Base-by-base conservation (phyloP, 2,797 vertebrate genomes). In the Steatocranus sp. region DNA sequence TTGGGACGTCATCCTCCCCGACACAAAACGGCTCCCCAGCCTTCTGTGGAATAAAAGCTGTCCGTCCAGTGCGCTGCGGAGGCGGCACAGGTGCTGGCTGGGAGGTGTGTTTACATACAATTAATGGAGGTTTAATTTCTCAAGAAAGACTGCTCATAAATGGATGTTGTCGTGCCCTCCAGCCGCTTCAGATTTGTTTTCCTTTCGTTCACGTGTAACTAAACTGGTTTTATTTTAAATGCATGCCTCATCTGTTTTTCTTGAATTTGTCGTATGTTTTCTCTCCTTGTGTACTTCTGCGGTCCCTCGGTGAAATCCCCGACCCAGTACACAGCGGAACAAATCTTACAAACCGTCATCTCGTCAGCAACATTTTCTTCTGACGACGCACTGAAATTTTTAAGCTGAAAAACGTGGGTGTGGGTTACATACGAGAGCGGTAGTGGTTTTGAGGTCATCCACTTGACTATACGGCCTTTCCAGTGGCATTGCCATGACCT, bases 391-490 rank as follows among this genome's bases (percentile, higher is more conserved):
- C 50, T 46, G 36, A 78, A n/a, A 50, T 3, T 27, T 77, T 70
- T 30, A 5, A 43, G 80, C 79, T 81, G 87, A 89, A 92, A 73
- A 87, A 85, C 85, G 92, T 87, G 82, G 88, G 87, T 90, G 87
- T 74, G 23, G 46, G 50, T 51, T 76, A 25, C 58, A 82, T 81
- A 25, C 1, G 58, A 81, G n/a, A 80, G 81, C 54, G 80, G 76
- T 75, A 77, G 81, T 85, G 83, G 84, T 81, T 87, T 87, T 83
- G 79, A 85, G 53, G 78, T 83, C 3, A 85, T 79, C 43, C 56
- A 75, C 75, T 70, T 20, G 70, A 12, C 11, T 36, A 36, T 53
- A 66, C 32, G 25, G 18, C 25, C 23, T 85, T 76, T 85, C 8
- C 66, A 54, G 27, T 46, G 56, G 34, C 27, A 12, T 50, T 63